These are phyloP conservation scores for Rissa tridactyla DNA, from an alignment of 2,113 vertebrate species.

Conservation along the genomic window DNA sequence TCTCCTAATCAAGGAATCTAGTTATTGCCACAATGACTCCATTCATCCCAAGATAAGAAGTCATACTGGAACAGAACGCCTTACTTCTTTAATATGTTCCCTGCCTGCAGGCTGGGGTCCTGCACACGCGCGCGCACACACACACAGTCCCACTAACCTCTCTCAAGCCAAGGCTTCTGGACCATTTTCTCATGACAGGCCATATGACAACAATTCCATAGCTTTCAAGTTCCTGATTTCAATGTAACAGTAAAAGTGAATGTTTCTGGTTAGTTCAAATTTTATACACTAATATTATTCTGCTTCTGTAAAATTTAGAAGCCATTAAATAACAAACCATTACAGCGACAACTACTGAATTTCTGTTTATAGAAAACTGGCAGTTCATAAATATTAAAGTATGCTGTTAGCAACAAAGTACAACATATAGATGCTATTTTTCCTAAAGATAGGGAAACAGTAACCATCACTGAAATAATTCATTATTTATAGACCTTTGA, in stretches of 20 bases:
- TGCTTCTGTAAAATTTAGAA: conserved; percentile 22
- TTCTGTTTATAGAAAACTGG: conserved; percentile 28
- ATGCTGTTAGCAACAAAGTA: conserved; percentile 33
- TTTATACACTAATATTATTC: neutral
- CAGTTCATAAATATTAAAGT: conserved; percentile 54
- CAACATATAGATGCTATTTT: conserved; percentile 48
- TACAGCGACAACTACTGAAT: conserved; percentile 2
- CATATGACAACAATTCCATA: neutral
- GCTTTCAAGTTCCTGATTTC: neutral
- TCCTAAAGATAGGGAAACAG: conserved; percentile 24
- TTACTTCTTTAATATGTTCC: neutral
- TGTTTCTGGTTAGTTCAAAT: neutral
- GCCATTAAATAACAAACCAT: conserved; percentile 34
- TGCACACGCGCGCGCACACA: too few species aligned
- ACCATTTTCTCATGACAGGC: neutral
- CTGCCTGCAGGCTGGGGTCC: neutral
- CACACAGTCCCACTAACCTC: neutral
- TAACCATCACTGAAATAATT: conserved; percentile 44
- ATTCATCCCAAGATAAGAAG: neutral
- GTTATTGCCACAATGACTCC: neutral
- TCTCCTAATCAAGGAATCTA: neutral
- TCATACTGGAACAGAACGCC: neutral
- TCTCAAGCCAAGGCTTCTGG: neutral
- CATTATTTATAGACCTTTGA: conserved; percentile 57
- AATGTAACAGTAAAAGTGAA: neutral